These are phyloP conservation scores for Minunthozetes semirufus DNA, from an alignment of 2,888 invertebrate species.

Conservation along the genomic window DNA sequence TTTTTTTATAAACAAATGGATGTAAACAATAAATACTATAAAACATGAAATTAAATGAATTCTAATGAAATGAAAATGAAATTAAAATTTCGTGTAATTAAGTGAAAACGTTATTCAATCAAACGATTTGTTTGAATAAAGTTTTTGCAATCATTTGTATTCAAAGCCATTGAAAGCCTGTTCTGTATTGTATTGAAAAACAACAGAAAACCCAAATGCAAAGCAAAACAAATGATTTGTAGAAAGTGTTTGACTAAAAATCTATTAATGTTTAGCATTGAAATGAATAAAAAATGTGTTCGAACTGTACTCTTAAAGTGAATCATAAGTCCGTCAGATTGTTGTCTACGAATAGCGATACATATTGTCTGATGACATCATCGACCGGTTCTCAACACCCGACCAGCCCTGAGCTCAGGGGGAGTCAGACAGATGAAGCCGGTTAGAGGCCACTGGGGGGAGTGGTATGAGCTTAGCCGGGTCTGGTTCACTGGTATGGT, in stretches of 20 bases:
- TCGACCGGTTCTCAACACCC: neutral
- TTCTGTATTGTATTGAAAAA: neutral
- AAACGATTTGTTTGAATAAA: neutral
- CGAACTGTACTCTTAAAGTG: neutral
- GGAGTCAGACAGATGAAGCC: neutral
- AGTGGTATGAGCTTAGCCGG: neutral
- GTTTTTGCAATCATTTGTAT: neutral
- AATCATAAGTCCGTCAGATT: neutral
- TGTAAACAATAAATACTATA: neutral
- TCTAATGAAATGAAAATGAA: no score
- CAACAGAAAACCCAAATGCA: neutral
- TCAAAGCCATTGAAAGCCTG: constrained; percentile 2
- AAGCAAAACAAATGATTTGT: neutral
- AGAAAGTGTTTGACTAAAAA: neutral
- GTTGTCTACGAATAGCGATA: neutral
- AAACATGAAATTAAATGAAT: no score
- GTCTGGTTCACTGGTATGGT: neutral
- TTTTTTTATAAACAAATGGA: neutral
- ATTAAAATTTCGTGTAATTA: no score
- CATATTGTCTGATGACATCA: neutral
- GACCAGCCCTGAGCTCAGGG: neutral
- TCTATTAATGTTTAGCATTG: neutral
- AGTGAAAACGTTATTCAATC: neutral
- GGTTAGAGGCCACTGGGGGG: neutral
- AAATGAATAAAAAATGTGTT: neutral